Evolutionary conservation across 2,113 vertebrate species (phyloP).

Genomic region (Marcusenius ussheri): DNA sequence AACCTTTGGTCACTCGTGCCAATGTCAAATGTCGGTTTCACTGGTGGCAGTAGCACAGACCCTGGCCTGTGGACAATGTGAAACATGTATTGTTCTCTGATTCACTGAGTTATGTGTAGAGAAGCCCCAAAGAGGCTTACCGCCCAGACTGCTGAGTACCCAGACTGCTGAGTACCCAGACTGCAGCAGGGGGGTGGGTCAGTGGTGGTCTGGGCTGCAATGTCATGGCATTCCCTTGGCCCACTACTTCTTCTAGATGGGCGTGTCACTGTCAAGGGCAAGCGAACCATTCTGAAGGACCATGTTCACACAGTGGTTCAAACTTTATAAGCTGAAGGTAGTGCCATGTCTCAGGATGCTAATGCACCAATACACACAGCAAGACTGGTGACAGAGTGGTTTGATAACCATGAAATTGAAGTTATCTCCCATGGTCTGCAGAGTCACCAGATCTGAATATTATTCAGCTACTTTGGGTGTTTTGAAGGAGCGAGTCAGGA

Average conservation of each 20-base stretch:
- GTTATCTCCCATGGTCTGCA: background rate
- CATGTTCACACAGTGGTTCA: background rate
- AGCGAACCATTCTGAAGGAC: background rate
- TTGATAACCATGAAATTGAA: background rate
- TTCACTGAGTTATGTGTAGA: background rate
- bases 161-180: background rate
- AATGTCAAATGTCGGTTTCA: background rate
- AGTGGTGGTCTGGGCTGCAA: background rate
- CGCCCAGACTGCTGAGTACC: no score
- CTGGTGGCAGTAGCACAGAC: background rate
- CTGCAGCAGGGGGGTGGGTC: background rate
- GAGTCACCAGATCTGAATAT: background rate
- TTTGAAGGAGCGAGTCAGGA: background rate
- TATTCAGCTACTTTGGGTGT: background rate
- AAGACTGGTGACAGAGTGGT: background rate
- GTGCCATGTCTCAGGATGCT: background rate
- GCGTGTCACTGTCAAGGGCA: background rate
- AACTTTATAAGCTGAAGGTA: background rate
- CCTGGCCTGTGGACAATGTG: background rate
- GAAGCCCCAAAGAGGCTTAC: background rate
- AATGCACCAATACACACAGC: background rate
- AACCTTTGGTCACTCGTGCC: background rate
- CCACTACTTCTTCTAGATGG: background rate
- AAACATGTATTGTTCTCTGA: background rate
- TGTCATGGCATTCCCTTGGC: background rate